phyloP scores from a whole-genome alignment of 2,888 invertebrate species.

The Pristionchus japonicus region DNA sequence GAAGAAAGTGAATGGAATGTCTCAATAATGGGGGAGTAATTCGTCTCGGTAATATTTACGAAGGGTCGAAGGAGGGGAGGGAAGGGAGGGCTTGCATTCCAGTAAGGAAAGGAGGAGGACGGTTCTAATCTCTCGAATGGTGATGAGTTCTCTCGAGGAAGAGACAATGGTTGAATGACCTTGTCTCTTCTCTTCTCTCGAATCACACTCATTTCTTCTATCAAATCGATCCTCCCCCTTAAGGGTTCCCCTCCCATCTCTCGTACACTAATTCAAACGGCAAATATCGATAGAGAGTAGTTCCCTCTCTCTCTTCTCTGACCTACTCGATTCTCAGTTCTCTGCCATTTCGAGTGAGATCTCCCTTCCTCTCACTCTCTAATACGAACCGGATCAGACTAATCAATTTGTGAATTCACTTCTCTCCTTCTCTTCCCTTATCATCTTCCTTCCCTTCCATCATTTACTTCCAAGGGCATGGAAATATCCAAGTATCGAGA shows the following conservation, averaged over 20 bases:
- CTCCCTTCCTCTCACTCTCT: neutral
- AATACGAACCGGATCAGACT: constrained; percentile 13
- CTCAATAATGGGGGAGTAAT: neutral
- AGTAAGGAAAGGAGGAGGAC: neutral
- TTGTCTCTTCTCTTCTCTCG: constrained; percentile 43
- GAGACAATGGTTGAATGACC: constrained; percentile 34
- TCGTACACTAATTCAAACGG: constrained; percentile 26
- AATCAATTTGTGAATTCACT: constrained; percentile 13
- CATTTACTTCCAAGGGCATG: constrained; percentile 44
- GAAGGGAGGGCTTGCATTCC: neutral
- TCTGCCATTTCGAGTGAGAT: constrained; percentile 15
- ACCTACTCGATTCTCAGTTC: neutral
- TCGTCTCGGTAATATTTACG: neutral
- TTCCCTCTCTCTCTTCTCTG: neutral
- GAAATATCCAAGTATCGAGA: constrained; percentile 52
- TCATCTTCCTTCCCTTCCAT: constrained; percentile 13
- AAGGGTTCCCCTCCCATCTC: constrained; percentile 6
- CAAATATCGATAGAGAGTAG: constrained; percentile 41
- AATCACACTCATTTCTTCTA: constrained; percentile 40
- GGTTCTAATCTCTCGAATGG: neutral
- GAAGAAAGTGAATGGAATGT: neutral
- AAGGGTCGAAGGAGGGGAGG: neutral
- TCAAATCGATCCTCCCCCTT: constrained; percentile 24
- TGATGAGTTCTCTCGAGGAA: constrained; percentile 4
- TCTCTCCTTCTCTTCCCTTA: constrained; percentile 42